Percentiles rank a stretch among this genome's conserved stretches.
These are phyloP conservation scores for Henricia sp. DNA, from an alignment of 53 echinoderm and acorn worm genomes.

Conservation along the genomic window DNA sequence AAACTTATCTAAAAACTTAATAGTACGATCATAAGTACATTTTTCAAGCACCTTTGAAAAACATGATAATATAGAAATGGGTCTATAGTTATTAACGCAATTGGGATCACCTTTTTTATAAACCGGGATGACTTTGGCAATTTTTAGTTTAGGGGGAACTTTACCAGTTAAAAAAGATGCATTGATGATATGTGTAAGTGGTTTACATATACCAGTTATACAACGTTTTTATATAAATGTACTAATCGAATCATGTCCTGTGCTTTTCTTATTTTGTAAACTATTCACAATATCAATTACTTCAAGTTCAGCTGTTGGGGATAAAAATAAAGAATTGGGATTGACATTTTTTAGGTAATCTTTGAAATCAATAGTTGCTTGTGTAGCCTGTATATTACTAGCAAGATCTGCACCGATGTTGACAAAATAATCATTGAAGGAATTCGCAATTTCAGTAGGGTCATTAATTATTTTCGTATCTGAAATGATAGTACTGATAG, in stretches of 20 bases:
- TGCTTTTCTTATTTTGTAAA: not conserved
- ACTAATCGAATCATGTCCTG: not conserved
- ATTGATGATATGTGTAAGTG: no score
- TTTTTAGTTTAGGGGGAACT: not conserved
- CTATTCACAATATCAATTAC: not conserved
- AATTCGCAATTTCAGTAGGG: not conserved
- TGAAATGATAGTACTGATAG: not conserved
- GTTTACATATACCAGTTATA: no score
- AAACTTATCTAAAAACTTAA: no score
- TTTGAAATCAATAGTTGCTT: not conserved
- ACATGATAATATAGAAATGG: no score
- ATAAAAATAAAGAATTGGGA: not conserved
- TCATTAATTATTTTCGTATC: not conserved
- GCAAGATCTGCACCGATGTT: conserved; percentile 19
- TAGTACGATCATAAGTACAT: no score
- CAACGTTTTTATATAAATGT: no score
- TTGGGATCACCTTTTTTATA: no score
- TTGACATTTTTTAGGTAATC: not conserved
- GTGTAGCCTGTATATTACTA: not conserved
- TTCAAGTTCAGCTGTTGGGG: not conserved
- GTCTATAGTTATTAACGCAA: no score
- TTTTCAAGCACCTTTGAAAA: no score
- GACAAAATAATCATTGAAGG: conserved; percentile 9
- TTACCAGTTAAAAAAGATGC: not conserved
- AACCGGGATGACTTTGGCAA: conserved; percentile 4